phyloP scores from a whole-genome alignment of 2,888 invertebrate species.

The Catocala fraxini region DNA sequence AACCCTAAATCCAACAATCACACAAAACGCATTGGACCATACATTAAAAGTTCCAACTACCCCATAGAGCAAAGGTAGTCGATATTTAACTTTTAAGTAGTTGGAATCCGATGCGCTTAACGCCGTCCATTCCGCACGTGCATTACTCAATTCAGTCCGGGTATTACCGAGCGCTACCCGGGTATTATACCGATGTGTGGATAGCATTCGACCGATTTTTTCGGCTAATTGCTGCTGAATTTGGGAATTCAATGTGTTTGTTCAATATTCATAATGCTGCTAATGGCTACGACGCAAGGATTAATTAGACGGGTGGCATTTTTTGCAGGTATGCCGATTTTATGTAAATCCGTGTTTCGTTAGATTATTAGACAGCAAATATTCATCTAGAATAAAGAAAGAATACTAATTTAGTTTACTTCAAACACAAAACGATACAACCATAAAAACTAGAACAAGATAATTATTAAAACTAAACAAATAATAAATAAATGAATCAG shows the following conservation, averaged over 20 bases:
- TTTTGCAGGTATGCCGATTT: no score
- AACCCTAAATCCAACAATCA: neutral
- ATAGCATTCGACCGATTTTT: neutral
- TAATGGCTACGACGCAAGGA: neutral
- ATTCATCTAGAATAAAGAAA: no score
- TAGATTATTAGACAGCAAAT: no score
- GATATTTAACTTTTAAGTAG: conserved; percentile 31
- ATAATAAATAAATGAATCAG: no score
- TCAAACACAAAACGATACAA: no score
- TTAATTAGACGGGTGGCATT: no score
- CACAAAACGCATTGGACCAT: neutral
- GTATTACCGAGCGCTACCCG: neutral
- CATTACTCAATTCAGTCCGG: neutral
- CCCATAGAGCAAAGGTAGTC: neutral
- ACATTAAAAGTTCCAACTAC: conserved; percentile 1
- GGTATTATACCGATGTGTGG: neutral
- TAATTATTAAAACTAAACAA: no score
- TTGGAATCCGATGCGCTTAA: conserved; percentile 37
- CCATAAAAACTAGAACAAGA: no score
- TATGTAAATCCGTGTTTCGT: no score
- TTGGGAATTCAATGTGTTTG: neutral
- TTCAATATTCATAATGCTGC: neutral
- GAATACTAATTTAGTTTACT: no score
- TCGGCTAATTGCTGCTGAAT: neutral
- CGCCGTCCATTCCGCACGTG: conserved; percentile 13